Evolutionary conservation across 2,797 vertebrate genomes (phyloP).

Genomic region (Discoglossus pictus): DNA sequence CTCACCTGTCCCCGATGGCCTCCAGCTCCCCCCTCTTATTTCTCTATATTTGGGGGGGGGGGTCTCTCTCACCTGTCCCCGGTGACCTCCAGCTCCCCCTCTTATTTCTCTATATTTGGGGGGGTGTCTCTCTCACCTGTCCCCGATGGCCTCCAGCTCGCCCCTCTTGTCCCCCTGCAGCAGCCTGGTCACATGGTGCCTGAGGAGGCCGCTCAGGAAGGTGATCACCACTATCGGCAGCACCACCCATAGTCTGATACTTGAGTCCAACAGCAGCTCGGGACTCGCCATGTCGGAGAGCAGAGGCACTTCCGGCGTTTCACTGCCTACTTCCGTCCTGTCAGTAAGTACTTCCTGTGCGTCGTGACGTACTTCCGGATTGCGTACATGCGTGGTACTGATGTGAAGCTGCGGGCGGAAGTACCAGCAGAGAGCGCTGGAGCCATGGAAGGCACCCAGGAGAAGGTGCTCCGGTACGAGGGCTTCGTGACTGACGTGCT

Average conservation of each 20-base stretch:
- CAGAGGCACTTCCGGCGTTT: neutral
- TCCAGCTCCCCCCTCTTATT: too few species aligned
- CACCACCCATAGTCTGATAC: constrained; percentile 81
- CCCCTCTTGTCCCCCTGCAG: constrained; percentile 77
- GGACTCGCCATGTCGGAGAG: constrained; percentile 68
- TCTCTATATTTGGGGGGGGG: too few species aligned
- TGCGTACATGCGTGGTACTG: too few species aligned
- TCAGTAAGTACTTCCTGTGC: too few species aligned
- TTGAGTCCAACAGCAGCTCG: constrained; percentile 79
- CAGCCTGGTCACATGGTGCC: constrained; percentile 78
- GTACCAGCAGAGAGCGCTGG: neutral
- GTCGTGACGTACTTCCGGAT: too few species aligned
- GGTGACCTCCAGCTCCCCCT: too few species aligned
- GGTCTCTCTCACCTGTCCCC: too few species aligned
- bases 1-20: too few species aligned
- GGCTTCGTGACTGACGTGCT: constrained; percentile 82
- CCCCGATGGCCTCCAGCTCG: constrained; percentile 75
- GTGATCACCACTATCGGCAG: constrained; percentile 83
- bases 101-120: neutral
- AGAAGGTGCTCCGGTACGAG: constrained; percentile 84
- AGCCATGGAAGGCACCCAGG: constrained; percentile 50
- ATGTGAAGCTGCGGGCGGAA: neutral
- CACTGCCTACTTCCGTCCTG: neutral
- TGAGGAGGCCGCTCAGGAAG: constrained; percentile 76
- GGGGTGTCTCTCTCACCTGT: constrained; percentile 79